Evolutionary conservation across 2,113 vertebrate genomes (phyloP), one percentile per base, ranked within the genome.

Genomic region (Xiphophorus hellerii): DNA sequence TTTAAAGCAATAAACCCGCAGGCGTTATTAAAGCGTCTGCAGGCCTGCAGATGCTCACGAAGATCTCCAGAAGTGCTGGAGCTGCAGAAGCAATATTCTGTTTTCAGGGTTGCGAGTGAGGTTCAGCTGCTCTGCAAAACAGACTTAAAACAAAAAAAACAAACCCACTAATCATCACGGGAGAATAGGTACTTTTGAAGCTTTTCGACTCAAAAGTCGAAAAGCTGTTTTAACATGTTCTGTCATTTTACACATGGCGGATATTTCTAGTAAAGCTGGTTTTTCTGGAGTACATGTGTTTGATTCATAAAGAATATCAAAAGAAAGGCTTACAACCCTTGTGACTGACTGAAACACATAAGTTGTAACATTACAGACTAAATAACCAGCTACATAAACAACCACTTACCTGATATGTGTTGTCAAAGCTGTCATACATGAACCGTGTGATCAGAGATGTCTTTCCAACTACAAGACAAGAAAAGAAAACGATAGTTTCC

Each of bases 361-460:
- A 73, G 62, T 69, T 4, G 62, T 37, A 69, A 83, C 44, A 80
- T 69, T 29, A 80, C 8, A 68, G 81, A 76, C 51, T 62, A 76
- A 75, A 62, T 58, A 29, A 62, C 29, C 61, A 67, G 54, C 68
- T 20, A 1, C 44, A 20, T 48, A 15, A 15, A 48, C 15, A 17
- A 51, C 54, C 44, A 85, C 92, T 60, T 88, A 97, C 96, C 96
- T 97, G 96, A 93, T 97, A 97, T 0, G 96, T 97, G 94, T 97
- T 97, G 95, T 97, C 96, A 71, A 97, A 97, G 92, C 96, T 97
- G 96, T 97, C 96, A 8, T 97, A 97, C 96, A 97, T 97, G 94
- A 97, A 97, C 77, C 96, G 92, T 5, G 96, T 97, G 93, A 97
- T 97, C 94, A 97, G 94, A 84, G 96, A 97, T 17, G 96, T 97